Base-by-base conservation (phyloP, 2,113 vertebrate species). In the Xiphophorus hellerii region DNA sequence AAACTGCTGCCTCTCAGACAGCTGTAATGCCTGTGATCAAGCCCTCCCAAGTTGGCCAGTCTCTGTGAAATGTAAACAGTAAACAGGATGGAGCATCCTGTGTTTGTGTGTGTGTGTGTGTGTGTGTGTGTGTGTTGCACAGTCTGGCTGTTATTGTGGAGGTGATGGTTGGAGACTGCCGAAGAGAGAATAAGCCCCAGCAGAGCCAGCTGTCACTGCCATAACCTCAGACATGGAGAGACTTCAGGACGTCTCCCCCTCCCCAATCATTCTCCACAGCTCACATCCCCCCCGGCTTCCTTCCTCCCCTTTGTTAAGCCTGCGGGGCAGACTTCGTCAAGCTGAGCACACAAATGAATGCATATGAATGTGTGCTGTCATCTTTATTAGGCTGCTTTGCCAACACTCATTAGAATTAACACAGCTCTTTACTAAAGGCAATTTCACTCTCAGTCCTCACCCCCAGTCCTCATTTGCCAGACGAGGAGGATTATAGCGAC, bases 311-410 rank as follows among this genome's bases (percentile, higher is more conserved):
- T 95, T 94, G 93, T 95, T 93, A 87, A 87, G 77, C 74, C 80
- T 80, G 80, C 65, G 5, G 89, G 89, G 85, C 91, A 91, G 90
- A 92, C 92, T 92, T 91, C 25, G 88, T 93, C 92, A 94, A 93
- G 92, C 93, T 93, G 94, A 93, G 93, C 91, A 93, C 90, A 93
- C 93, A 93, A 90, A 90, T 84, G 20, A 84, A 91, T 87, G 92
- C 93, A 94, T 94, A 94, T 94, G 90, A 93, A 93, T 93, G 93
- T 89, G 86, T 93, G 83, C 87, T 84, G 88, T 92, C 92, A 89
- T 92, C 90, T 93, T 93, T 92, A 93, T 91, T 87, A 84, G 86
- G 78, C 88, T 83, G 77, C 85, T 81, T 91, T 89, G 80, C 91
- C 84, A 90, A 85, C 87, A 92, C 62, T 87, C 88, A 92, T 92